Evolutionary conservation across 1,140 invertebrate genomes (phyloP).

Genomic region (Pogonus chalceus): DNA sequence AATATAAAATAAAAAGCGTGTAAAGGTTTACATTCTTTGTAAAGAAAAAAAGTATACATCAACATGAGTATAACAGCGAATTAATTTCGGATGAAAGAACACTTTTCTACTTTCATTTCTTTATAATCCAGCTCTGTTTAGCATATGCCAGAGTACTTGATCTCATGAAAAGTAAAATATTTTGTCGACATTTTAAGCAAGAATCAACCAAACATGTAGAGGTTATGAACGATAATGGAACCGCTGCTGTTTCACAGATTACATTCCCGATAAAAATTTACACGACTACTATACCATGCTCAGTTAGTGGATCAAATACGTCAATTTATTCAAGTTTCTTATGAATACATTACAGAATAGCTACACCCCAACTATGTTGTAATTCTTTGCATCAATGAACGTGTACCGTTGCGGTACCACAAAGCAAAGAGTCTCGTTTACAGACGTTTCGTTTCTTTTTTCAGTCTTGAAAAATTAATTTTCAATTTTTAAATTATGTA

Average conservation of each 20-base stretch:
- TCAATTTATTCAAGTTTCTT: constrained; percentile 6
- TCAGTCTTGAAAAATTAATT: too few relatives aligned
- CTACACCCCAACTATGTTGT: background rate
- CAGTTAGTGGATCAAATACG: constrained; percentile 1
- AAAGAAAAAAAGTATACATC: too few relatives aligned
- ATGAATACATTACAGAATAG: constrained; percentile 5
- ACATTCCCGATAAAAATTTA: background rate
- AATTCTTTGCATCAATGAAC: constrained; percentile 2
- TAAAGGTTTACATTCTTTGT: too few relatives aligned
- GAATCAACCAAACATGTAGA: constrained; percentile 1
- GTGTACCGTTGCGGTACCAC: background rate
- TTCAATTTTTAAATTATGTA: too few relatives aligned
- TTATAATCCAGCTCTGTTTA: background rate
- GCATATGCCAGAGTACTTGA: background rate
- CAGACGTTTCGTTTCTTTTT: background rate
- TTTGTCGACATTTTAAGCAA: background rate
- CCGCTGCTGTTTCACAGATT: background rate
- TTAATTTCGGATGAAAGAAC: too few relatives aligned
- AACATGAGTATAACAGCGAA: too few relatives aligned
- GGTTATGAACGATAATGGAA: background rate
- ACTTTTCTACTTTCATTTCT: background rate
- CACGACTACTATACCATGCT: constrained; percentile 1
- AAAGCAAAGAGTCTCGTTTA: background rate
- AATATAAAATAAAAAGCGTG: too few relatives aligned
- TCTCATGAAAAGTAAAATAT: background rate